Evolutionary conservation across 2,113 vertebrate species (phyloP).

Genomic region (Pogona vitticeps): DNA sequence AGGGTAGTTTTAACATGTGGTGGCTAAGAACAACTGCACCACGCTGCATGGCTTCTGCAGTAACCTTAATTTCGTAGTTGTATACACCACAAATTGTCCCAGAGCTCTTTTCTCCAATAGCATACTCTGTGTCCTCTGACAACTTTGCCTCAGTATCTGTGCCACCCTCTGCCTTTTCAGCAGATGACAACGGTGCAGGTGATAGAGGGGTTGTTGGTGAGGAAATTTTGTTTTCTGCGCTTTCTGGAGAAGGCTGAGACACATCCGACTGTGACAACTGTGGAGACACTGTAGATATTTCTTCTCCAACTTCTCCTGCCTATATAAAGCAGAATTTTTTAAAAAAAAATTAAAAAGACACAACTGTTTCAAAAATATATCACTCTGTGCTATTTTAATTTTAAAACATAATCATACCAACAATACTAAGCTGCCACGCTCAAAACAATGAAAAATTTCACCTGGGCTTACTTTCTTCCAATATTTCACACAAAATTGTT

Average conservation of each 20-base stretch:
- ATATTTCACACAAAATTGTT: background rate
- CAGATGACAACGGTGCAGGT: no score
- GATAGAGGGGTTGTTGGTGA: background rate
- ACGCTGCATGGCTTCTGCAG: background rate
- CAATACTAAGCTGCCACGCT: background rate
- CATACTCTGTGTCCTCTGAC: background rate
- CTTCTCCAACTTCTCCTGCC: background rate
- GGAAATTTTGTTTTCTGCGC: background rate
- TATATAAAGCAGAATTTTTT: background rate
- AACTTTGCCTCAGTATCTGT: background rate
- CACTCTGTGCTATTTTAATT: background rate
- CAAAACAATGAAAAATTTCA: background rate
- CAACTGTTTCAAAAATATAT: background rate
- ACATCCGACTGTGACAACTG: background rate
- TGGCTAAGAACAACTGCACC: constrained; percentile 32
- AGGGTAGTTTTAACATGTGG: background rate
- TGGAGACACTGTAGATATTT: background rate
- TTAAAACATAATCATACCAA: background rate
- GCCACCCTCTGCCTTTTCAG: background rate
- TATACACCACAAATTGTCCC: constrained; percentile 11
- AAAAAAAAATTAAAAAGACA: background rate
- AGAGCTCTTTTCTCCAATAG: background rate
- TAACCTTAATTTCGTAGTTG: constrained; percentile 14
- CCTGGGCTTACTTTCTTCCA: background rate
- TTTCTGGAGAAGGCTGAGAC: background rate